Evolutionary conservation across 1,140 invertebrate species (phyloP).

Genomic region (Euwallacea fornicatus): DNA sequence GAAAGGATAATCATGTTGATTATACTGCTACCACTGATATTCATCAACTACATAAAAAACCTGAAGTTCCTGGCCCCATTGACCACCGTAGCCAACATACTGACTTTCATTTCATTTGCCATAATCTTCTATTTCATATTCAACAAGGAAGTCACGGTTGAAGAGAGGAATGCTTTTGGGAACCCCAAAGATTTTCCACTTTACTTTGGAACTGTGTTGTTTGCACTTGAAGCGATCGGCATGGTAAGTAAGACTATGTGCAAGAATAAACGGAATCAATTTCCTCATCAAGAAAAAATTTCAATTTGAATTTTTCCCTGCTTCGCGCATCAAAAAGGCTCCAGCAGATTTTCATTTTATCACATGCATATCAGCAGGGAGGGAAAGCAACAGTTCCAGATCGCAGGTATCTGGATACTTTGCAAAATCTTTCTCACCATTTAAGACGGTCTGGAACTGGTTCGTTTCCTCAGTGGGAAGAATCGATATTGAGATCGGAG

Average conservation of each 20-base stretch:
- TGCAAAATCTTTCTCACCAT: neutral
- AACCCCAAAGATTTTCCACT: constrained; percentile 59
- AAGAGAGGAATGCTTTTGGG: constrained; percentile 57
- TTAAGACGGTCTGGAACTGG: neutral
- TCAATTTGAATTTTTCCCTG: neutral
- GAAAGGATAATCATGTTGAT: constrained; percentile 66
- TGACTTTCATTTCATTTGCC: constrained; percentile 65
- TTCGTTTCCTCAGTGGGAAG: no score
- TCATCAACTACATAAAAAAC: constrained; percentile 72
- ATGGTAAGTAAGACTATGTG: constrained; percentile 45
- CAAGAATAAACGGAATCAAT: neutral
- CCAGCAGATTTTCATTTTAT: no score
- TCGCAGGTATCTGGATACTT: no score
- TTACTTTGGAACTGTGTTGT: constrained; percentile 84
- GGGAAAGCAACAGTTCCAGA: no score
- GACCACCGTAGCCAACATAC: constrained; percentile 71
- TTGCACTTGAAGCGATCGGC: constrained; percentile 83
- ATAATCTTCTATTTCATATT: constrained; percentile 73
- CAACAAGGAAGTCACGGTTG: constrained; percentile 56
- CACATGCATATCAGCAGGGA: no score
- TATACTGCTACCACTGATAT: constrained; percentile 67
- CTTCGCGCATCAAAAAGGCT: no score
- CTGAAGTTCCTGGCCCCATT: constrained; percentile 74
- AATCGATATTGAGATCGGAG: no score
- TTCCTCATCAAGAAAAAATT: neutral